Base-by-base conservation (phyloP, 2,113 vertebrate species). In the Sitta europaea region DNA sequence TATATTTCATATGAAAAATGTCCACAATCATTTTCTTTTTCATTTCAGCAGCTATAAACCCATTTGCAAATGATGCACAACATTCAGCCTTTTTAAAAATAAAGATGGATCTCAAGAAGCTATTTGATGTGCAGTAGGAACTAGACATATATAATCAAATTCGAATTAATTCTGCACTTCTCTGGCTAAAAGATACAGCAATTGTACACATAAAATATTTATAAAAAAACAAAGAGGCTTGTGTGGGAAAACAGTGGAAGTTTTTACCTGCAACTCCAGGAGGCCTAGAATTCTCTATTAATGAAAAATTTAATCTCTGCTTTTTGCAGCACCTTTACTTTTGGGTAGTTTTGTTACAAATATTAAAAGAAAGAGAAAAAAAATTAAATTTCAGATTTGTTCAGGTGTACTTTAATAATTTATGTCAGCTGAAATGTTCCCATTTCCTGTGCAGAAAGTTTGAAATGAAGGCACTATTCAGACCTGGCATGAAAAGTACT, bases 331-430 rank as follows among this genome's bases (percentile, higher is more conserved):
- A 90, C 54, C 79, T 95, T 91, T 92, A 66, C 42, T 87, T 94
- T 86, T 79, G 33, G 51, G 40, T 86, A 73, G 65, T 80, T 84
- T 92, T 55, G 70, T 91, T 84, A 94, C 88, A 93, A 93, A 95
- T 90, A 91, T 94, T 95, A 67, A 73, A 96, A 63, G 74, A 54
- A 66, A 35, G 45, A 20, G 79, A 20, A 65, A 53, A 71, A 33
- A 35, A 86, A 36, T 61, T 94, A 80, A 50, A 89, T 85, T 87
- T 92, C 87, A 83, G 51, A 73, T 95, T 92, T 95, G n/a, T 58
- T 94, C 28, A 67, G 86, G 31, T 73, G 13, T n/a, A 72, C 58
- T 93, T 96, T 82, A 92, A 95, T 95, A 92, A 96, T 90, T 96
- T 59, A 91, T 82, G 23, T 74, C 62, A 42, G 54, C 82, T 92